These are phyloP conservation scores for Halcyon badia DNA, from an alignment of 2,797 vertebrate genomes.

Conservation along the genomic window DNA sequence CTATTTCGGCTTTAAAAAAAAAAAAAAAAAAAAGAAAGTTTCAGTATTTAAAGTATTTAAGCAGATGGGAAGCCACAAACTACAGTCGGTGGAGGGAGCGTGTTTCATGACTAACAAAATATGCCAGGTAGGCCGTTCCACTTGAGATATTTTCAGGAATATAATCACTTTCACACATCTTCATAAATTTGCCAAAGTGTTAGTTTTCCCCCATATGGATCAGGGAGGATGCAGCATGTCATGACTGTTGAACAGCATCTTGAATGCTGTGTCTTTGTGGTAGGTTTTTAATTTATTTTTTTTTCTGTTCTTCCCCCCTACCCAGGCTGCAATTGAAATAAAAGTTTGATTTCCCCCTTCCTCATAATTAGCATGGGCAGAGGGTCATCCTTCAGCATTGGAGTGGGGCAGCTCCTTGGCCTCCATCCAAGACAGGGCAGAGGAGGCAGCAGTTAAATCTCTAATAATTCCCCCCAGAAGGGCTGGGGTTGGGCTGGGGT, in stretches of 20 bases:
- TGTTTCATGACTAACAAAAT: conserved; percentile 81
- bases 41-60: conserved; percentile 62
- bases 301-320: not conserved
- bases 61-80: conserved; percentile 82
- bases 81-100: conserved; percentile 73
- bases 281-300: not conserved
- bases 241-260: conserved; percentile 49
- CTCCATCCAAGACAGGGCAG: not conserved
- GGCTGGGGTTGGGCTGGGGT: not conserved
- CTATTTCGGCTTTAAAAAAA: conserved; percentile 1
- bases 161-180: conserved; percentile 80
- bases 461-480: not conserved
- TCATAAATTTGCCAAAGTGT: conserved; percentile 71
- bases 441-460: not conserved
- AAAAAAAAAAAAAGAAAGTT: not conserved
- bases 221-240: conserved; percentile 39
- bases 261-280: not conserved
- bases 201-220: conserved; percentile 63
- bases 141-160: conserved; percentile 78
- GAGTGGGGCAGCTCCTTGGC: not conserved
- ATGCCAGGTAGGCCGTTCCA: conserved; percentile 76
- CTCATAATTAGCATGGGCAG: not conserved
- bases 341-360: not conserved
- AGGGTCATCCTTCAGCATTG: not conserved
- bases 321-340: not conserved